Base-by-base conservation (phyloP, 2,888 invertebrate genomes). In the Tiliacea aurago region DNA sequence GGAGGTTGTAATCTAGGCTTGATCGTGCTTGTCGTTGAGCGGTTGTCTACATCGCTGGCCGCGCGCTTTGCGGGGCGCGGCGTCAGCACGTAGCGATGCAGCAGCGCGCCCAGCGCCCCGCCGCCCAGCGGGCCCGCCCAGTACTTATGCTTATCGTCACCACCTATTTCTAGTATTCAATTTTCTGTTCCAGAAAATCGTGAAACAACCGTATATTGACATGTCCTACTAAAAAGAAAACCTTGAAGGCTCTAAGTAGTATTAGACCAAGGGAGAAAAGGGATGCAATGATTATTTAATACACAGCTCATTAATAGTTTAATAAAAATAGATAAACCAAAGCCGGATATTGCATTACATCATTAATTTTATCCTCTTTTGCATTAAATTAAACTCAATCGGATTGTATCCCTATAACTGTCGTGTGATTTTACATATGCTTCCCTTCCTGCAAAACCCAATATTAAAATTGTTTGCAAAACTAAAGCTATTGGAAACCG, bases 31-130 rank as follows among this genome's bases (percentile, higher is more conserved):
- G 89, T 91, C 92, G 97, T 97, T 83, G 95, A 97, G 91, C 96
- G 97, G 88, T 97, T 37, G 96, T 97, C 72, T 96, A 97, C 89
- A 95, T 95, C 70, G 0, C 15, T 2, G 10, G 96, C 93, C 84
- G 95, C 96, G 67, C 78, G 87, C 93, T 2, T 1, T 92, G 68
- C 96, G 70, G 69, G 88, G 91, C 93, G 59, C 67, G 97, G 20
- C 97, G 67, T 9, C 82, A 93, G 90, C 90, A 91, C 91, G 81
- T 49, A 83, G 84, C 93, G 93, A 88, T 94, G 93, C 88, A 93
- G 90, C 85, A 91, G 86, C 84, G 93, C 86, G 72, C 89, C 94
- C 84, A 90, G 80, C 85, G 90, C 91, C 53, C 94, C 91, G 88
- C 95, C 95, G 68, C 79, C 86, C 90, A 95, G 92, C 88, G 95